Percentiles rank a stretch among this genome's conserved stretches.
These are phyloP conservation scores for Drosophila recens DNA, from an alignment of 2,888 invertebrate species.

Conservation along the genomic window DNA sequence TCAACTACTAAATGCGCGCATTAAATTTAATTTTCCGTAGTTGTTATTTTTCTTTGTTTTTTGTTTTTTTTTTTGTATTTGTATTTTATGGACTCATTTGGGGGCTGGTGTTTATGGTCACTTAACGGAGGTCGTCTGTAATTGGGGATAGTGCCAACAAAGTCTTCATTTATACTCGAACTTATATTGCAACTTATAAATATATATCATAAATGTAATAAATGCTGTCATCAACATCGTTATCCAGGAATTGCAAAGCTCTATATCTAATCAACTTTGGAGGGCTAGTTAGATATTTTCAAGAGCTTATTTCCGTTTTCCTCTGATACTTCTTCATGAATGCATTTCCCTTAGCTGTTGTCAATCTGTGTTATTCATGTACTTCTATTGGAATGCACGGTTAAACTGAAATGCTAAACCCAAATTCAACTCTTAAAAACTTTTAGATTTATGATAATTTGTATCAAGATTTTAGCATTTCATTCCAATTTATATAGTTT, in stretches of 20 bases:
- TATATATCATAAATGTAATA: constrained; percentile 1
- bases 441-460: too few species aligned
- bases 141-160: constrained; percentile 11
- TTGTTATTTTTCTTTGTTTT: constrained; percentile 24
- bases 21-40: constrained; percentile 70
- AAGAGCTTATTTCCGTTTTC: not conserved
- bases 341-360: not conserved
- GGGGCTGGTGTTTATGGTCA: constrained; percentile 25
- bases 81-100: constrained; percentile 31
- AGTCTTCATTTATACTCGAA: not conserved
- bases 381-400: not conserved
- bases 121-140: constrained; percentile 18
- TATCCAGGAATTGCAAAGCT: not conserved
- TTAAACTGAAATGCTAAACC: not conserved
- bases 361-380: not conserved
- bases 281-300: not conserved
- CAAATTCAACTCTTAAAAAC: too few species aligned
- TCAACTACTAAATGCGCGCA: constrained; percentile 67
- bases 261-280: not conserved
- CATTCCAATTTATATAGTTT: too few species aligned
- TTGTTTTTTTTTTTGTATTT: not conserved
- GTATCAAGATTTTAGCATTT: too few species aligned
- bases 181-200: not conserved
- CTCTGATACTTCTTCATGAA: not conserved
- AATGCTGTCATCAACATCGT: not conserved